These are phyloP conservation scores for Myiotriccus ornatus DNA, from an alignment of 2,797 vertebrate genomes.

Conservation along the genomic window DNA sequence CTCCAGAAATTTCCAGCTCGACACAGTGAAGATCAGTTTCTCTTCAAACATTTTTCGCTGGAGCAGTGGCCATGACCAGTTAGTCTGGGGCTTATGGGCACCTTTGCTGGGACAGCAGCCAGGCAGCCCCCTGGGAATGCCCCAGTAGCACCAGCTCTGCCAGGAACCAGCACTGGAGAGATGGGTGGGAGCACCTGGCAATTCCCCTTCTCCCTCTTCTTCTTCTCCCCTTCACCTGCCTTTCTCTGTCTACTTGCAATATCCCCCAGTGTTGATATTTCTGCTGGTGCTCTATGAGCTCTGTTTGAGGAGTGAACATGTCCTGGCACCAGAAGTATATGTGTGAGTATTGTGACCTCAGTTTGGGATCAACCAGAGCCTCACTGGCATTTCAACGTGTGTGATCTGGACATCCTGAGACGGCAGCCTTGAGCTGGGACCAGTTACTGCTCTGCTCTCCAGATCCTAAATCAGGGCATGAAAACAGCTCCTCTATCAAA, in stretches of 20 bases:
- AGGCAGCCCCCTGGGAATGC: neutral
- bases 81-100: neutral
- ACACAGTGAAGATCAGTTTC: neutral
- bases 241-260: neutral
- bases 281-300: neutral
- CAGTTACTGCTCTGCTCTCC: neutral
- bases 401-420: neutral
- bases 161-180: neutral
- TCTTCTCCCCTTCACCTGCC: neutral
- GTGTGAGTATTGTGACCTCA: neutral
- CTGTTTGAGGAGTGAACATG: neutral
- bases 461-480: neutral
- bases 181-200: neutral
- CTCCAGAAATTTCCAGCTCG: neutral
- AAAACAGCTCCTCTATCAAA: neutral
- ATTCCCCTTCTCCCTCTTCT: neutral
- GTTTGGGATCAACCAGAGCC: neutral
- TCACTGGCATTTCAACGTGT: neutral
- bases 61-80: neutral
- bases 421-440: neutral
- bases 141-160: neutral
- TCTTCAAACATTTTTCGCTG: neutral
- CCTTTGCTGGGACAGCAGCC: neutral
- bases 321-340: neutral
- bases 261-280: neutral